Conservation (phyloP, 2,888 invertebrate species). For the Rhagonycha lutea region DNA sequence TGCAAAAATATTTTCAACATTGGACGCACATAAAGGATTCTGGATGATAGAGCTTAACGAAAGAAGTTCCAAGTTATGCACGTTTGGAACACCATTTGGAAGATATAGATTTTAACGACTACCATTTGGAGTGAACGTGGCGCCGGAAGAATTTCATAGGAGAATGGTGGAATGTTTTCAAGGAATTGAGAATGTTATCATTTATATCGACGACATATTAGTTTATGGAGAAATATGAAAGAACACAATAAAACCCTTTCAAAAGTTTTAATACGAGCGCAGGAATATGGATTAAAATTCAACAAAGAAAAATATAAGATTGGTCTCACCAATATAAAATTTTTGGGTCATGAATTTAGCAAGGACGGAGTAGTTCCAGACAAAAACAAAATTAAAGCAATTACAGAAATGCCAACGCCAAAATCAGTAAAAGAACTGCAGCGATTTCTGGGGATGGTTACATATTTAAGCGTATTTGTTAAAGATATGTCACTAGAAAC, state of each 20-base stretch:
- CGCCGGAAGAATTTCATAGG: neutral
- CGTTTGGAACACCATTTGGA: neutral
- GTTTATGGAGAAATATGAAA: neutral
- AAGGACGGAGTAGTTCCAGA: no score
- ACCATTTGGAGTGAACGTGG: neutral
- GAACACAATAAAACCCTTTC: neutral
- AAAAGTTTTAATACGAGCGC: neutral
- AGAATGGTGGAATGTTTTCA: neutral
- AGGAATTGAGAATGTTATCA: neutral
- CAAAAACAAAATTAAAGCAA: no score
- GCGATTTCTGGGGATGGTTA: no score
- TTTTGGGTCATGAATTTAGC: neutral
- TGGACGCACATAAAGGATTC: slow-evolving; percentile 2
- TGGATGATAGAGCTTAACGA: slow-evolving; percentile 1
- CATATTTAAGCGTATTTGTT: no score
- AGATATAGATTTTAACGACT: slow-evolving; percentile 1
- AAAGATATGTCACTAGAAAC: no score
- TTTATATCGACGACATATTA: neutral
- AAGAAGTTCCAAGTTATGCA: neutral
- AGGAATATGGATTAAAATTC: neutral
- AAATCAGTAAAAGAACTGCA: no score
- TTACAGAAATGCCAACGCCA: no score
- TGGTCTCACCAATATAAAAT: neutral
- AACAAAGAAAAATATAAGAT: neutral
- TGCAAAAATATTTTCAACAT: neutral